phyloP scores from a whole-genome alignment of 2,113 vertebrate species.

The Ophthalmolycus amberensis region DNA sequence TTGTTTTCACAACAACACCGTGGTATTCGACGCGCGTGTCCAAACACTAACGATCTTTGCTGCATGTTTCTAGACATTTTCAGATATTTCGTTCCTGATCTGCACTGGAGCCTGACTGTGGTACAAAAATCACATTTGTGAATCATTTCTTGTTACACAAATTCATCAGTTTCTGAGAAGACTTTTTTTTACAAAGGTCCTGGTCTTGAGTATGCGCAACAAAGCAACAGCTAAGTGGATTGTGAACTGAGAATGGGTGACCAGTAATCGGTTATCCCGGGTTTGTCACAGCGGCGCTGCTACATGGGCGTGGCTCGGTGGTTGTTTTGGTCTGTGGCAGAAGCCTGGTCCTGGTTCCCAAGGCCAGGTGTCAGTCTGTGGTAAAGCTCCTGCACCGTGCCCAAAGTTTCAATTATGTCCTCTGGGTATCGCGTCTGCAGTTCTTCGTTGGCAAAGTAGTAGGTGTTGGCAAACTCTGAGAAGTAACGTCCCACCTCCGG shows the following conservation, averaged over 20 bases:
- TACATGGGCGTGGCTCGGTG: conserved; percentile 65
- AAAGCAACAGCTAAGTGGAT: conserved; percentile 35
- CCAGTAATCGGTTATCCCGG: not conserved
- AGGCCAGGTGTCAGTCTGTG: conserved; percentile 64
- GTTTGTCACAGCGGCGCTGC: not conserved
- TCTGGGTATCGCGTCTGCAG: conserved; percentile 91
- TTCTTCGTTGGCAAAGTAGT: conserved; percentile 93
- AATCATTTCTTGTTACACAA: not conserved
- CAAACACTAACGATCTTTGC: not conserved
- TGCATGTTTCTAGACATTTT: not conserved
- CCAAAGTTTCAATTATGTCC: conserved; percentile 86
- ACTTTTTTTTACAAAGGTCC: not conserved
- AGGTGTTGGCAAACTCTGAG: conserved; percentile 87
- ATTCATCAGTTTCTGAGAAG: not conserved
- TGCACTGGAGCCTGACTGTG: not conserved
- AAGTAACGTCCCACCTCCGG: conserved; percentile 96
- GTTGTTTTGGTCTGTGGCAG: conserved; percentile 60
- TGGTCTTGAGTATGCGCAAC: not conserved
- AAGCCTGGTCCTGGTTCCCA: conserved; percentile 43
- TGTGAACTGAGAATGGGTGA: conserved; percentile 37
- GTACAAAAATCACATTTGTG: not conserved
- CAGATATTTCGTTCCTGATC: not conserved
- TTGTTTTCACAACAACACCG: conserved; percentile 13
- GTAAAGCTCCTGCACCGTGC: conserved; percentile 88
- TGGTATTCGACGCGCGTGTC: not conserved